Conservation (phyloP, 2,797 vertebrate genomes). For the Lophotriccus pileatus region DNA sequence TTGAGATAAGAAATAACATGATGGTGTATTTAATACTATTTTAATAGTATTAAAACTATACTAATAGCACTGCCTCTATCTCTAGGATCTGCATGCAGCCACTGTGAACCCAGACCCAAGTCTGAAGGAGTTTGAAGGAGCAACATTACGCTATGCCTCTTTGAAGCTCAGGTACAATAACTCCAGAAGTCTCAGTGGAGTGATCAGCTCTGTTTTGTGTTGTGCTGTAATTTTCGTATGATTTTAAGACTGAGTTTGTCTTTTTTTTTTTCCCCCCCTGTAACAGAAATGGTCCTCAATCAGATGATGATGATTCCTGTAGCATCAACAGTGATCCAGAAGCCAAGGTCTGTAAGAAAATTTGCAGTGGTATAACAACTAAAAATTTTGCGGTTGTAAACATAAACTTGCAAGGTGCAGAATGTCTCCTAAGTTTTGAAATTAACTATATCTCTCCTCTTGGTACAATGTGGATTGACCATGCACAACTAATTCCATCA, state of each 20-base stretch:
- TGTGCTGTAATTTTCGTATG: neutral
- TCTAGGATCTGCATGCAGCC: conserved; percentile 90
- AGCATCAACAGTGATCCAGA: conserved; percentile 89
- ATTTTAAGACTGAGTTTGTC: neutral
- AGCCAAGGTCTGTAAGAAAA: conserved; percentile 83
- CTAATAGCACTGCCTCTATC: conserved; percentile 46
- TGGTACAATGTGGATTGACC: neutral
- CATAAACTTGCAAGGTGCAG: neutral
- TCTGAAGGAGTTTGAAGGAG: conserved; percentile 95
- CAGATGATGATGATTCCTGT: conserved; percentile 89
- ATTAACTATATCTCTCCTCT: neutral
- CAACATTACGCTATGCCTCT: conserved; percentile 91
- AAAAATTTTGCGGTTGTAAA: neutral
- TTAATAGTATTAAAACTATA: neutral
- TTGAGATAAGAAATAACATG: conserved; percentile 6
- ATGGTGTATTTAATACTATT: neutral
- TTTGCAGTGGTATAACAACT: neutral
- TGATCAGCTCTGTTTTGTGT: neutral
- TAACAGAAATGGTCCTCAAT: conserved; percentile 82
- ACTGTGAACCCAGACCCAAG: conserved; percentile 95
- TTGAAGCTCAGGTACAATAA: conserved; percentile 88
- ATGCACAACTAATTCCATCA: neutral
- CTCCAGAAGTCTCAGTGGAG: neutral
- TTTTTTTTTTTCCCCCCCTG: neutral
- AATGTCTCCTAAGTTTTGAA: neutral